Evolutionary conservation across 1,140 invertebrate species (phyloP), one percentile per base, ranked within the genome.

Genomic region (Ips nitidus): DNA sequence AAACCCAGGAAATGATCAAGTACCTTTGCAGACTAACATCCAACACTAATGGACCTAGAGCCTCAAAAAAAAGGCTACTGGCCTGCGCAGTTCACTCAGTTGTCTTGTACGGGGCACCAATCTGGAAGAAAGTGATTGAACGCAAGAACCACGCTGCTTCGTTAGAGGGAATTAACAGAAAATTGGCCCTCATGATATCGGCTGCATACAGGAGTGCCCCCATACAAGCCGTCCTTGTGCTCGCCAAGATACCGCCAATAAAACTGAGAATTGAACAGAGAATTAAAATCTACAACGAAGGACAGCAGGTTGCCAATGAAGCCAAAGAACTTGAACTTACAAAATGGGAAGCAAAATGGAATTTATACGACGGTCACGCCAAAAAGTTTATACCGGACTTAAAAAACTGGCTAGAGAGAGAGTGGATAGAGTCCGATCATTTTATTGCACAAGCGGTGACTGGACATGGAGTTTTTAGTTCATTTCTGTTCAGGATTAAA

Each of bases 31-130:
- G 41, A 22, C 6, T 60, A 60, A n/a, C 45, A 6, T n/a, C 61
- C 0, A 52, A 63, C 43, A 52, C 52, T 4, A 38, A 38, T 4
- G 61, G 61, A 2, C 47, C 45, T 4, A 8, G 5, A 7, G 6
- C 8, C 3, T n/a, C 41, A 5, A 61, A 47, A 36, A 7, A 42
- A 6, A 43, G 7, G 45, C 4, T 61, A 42, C 4, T 61, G 4
- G 41, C 41, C 5, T n/a, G 3, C 4, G 41, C n/a, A 6, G 41
- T 61, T 3, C 4, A 45, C 7, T 61, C 59, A 4, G 39, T 45
- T 5, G 7, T 61, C 4, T 7, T 39, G n/a, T 61, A 61, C 38
- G 59, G 41, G 4, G 59, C 59, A 5, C 59, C 59, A 4, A 39
- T 47, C 3, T 61, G 59, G 59, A 22, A 39, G 4, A 8, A 36